Evolutionary conservation across 1,140 invertebrate genomes (phyloP).

Genomic region (Batillaria attramentaria): DNA sequence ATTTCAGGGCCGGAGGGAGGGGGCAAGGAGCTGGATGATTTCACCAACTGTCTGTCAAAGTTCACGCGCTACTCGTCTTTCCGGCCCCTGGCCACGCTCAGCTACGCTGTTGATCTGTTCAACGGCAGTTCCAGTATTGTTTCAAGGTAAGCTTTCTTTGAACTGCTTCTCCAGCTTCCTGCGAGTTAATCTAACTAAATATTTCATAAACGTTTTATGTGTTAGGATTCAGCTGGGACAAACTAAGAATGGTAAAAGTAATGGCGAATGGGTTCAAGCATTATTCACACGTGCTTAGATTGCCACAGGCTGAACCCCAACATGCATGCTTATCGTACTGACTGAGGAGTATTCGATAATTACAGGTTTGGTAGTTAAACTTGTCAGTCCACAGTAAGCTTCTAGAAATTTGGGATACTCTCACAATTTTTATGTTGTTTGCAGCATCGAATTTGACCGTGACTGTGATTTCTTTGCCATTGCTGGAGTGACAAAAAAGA

Average conservation of each 20-base stretch:
- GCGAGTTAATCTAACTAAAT: no score
- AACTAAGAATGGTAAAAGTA: no score
- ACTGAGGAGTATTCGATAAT: no score
- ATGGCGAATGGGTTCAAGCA: no score
- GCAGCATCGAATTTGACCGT: slow-evolving; percentile 96
- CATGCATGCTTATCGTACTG: no score
- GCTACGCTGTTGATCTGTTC: slow-evolving; percentile 91
- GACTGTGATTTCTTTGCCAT: slow-evolving; percentile 97
- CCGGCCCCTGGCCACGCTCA: slow-evolving; percentile 87
- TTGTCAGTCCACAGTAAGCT: neutral
- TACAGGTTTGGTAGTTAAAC: no score
- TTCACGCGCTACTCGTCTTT: slow-evolving; percentile 89
- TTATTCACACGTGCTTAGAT: no score
- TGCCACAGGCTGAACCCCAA: no score
- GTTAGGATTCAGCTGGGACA: no score
- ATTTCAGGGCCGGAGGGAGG: slow-evolving; percentile 62
- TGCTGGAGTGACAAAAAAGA: slow-evolving; percentile 95
- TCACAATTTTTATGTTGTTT: slow-evolving; percentile 12
- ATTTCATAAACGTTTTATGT: no score
- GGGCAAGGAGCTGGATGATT: slow-evolving; percentile 79
- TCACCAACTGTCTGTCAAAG: slow-evolving; percentile 89
- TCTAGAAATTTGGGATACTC: neutral
- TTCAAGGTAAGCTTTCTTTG: slow-evolving; percentile 79
- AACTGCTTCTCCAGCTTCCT: no score
- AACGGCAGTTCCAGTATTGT: slow-evolving; percentile 90